Evolutionary conservation across 2,888 invertebrate genomes (phyloP).

Genomic region (Mimumesa dahlbomi): DNA sequence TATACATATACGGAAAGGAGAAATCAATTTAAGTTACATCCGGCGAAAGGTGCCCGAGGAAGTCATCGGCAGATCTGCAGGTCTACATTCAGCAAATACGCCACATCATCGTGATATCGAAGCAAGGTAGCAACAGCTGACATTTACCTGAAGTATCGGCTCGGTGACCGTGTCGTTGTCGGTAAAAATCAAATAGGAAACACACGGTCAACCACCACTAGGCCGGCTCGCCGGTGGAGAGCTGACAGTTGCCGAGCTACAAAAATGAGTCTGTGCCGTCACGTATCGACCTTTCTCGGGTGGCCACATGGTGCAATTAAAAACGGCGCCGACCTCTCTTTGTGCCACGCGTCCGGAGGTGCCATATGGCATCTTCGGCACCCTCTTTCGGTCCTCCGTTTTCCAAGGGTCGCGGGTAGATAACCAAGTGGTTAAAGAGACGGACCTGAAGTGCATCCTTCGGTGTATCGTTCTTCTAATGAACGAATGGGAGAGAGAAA

Average conservation of each 20-base stretch:
- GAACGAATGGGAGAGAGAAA: neutral
- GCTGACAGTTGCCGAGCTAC: conserved; percentile 74
- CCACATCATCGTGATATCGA: conserved; percentile 49
- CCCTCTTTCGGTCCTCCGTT: conserved; percentile 46
- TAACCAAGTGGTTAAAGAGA: conserved; percentile 42
- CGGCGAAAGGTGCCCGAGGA: too few species aligned
- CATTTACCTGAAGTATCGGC: conserved; percentile 50
- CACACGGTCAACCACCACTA: conserved; percentile 27
- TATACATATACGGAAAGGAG: too few species aligned
- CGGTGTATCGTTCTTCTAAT: neutral
- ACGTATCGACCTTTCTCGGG: conserved; percentile 45
- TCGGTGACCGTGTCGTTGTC: conserved; percentile 52
- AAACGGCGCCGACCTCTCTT: conserved; percentile 71
- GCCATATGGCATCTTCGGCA: conserved; percentile 72
- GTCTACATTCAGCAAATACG: conserved; percentile 11
- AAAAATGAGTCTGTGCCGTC: conserved; percentile 66
- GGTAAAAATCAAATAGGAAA: conserved; percentile 55
- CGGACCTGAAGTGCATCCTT: conserved; percentile 18
- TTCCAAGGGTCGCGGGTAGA: conserved; percentile 30
- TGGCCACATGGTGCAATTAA: conserved; percentile 78
- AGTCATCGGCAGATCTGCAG: neutral
- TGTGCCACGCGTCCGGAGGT: conserved; percentile 71
- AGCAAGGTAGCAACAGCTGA: conserved; percentile 46
- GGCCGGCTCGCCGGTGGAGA: conserved; percentile 39
- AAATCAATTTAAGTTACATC: too few species aligned